Conservation (phyloP, 1,140 invertebrate species). For the Drosophila sucinea region DNA sequence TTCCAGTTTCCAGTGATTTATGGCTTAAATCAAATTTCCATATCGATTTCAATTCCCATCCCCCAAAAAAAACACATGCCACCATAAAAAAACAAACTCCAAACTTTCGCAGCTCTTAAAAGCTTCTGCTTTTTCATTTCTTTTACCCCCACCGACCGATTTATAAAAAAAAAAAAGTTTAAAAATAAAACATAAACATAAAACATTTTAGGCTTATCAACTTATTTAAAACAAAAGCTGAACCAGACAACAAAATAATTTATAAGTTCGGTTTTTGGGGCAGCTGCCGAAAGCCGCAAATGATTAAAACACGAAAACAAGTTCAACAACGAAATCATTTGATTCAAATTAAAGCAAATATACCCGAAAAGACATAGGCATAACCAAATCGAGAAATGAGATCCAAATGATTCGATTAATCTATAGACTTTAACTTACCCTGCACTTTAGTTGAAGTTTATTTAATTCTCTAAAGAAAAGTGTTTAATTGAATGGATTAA, state of each 20-base stretch:
- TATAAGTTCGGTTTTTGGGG: slow-evolving; percentile 59
- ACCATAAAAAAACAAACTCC: not conserved
- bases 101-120: slow-evolving; percentile 16
- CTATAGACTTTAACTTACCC: not conserved
- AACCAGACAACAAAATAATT: slow-evolving; percentile 49
- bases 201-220: slow-evolving; percentile 53
- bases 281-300: slow-evolving; percentile 60
- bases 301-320: slow-evolving; percentile 57
- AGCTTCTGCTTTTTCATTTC: slow-evolving; percentile 12
- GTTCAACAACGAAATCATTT: slow-evolving; percentile 37
- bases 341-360: slow-evolving; percentile 19
- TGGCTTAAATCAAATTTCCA: slow-evolving; percentile 5
- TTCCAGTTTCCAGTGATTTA: not conserved
- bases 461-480: too few relatives aligned
- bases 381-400: slow-evolving; percentile 54
- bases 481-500: too few relatives aligned
- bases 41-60: slow-evolving; percentile 2
- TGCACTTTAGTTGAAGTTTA: not conserved
- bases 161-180: not conserved
- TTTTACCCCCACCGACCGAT: not conserved
- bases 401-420: not conserved
- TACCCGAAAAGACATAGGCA: slow-evolving; percentile 35
- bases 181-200: slow-evolving; percentile 52
- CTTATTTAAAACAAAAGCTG: slow-evolving; percentile 35
- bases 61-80: not conserved